Evolutionary conservation across 1,140 invertebrate genomes (phyloP).

Genomic region (Lysiphlebus fabarum): DNA sequence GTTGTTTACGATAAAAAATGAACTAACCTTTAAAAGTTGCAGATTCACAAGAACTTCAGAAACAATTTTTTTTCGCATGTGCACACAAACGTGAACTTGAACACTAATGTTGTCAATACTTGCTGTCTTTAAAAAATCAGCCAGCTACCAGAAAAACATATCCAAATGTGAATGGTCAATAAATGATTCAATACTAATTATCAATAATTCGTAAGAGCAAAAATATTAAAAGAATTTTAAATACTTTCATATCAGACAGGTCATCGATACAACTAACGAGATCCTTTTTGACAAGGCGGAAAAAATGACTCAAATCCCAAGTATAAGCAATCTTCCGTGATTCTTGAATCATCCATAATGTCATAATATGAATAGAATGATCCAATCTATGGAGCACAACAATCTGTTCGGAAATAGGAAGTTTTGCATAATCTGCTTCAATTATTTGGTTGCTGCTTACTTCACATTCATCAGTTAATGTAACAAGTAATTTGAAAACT

Average conservation of each 20-base stretch:
- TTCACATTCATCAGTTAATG: constrained; percentile 67
- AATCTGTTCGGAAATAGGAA: constrained; percentile 77
- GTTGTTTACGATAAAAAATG: too few species aligned
- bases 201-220: too few species aligned
- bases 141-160: too few species aligned
- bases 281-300: constrained; percentile 59
- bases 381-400: constrained; percentile 74
- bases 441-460: constrained; percentile 64
- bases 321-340: constrained; percentile 66
- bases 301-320: constrained; percentile 72
- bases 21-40: constrained; percentile 64
- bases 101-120: constrained; percentile 52
- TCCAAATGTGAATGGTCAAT: constrained; percentile 3
- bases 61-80: constrained; percentile 73
- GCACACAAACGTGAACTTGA: constrained; percentile 65
- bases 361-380: constrained; percentile 72
- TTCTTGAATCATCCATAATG: constrained; percentile 69
- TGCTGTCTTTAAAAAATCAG: too few species aligned
- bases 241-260: constrained; percentile 55
- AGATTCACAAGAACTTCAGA: constrained; percentile 73
- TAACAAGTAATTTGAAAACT: constrained; percentile 63
- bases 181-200: too few species aligned
- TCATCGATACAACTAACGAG: constrained; percentile 65
- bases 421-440: constrained; percentile 64
- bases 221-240: too few species aligned